These are phyloP conservation scores for Asarcornis scutulata DNA, from an alignment of 2,113 vertebrate species.

Conservation along the genomic window DNA sequence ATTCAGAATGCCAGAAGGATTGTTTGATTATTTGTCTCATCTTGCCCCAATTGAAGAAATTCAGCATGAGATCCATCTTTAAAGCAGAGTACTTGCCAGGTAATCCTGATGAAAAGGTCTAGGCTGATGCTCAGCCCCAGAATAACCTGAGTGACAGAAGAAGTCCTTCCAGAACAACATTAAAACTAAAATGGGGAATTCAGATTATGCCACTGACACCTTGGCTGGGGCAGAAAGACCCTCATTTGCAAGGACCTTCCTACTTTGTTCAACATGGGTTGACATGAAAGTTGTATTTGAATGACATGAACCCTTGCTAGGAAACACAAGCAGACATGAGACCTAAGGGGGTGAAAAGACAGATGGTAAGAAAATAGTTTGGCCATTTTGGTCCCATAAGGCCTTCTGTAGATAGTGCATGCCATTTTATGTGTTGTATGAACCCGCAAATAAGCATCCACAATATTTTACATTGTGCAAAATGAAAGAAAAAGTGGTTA, in stretches of 20 bases:
- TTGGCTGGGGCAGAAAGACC: background rate
- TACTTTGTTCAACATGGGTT: background rate
- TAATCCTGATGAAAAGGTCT: background rate
- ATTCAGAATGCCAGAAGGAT: background rate
- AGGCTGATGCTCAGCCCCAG: background rate
- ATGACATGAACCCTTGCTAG: background rate
- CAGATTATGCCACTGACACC: background rate
- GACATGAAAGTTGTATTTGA: rapidly evolving
- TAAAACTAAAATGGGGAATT: background rate
- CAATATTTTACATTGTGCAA: background rate
- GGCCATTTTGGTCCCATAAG: background rate
- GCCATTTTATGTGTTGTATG: rapidly evolving
- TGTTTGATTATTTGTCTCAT: background rate
- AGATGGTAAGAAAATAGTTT: rapidly evolving
- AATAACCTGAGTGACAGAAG: background rate
- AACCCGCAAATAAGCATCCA: background rate
- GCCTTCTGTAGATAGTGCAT: background rate
- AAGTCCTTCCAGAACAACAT: background rate
- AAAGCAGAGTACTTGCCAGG: background rate
- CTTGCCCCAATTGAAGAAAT: background rate
- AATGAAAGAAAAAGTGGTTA: background rate
- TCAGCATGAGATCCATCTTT: background rate
- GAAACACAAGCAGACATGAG: background rate
- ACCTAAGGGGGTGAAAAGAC: background rate
- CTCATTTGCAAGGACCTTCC: background rate